Base-by-base conservation (phyloP, 2,888 invertebrate genomes). In the Rapana venosa region DNA sequence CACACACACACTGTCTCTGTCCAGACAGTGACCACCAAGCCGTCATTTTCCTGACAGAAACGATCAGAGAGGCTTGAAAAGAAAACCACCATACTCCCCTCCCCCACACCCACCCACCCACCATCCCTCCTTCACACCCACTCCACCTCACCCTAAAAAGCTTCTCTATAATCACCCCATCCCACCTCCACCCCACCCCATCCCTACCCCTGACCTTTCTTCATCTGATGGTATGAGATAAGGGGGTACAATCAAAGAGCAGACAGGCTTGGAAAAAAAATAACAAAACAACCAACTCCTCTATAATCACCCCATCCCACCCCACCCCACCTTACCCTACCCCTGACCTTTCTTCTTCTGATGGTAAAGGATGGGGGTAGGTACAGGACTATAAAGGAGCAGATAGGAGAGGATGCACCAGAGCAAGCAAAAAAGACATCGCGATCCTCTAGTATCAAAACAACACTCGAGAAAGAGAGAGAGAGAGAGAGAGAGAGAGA, bases 1-100 rank as follows among this genome's bases (percentile, higher is more conserved):
- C 83, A 84, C 83, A 47, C 36, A 56, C 83, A 84, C 47, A n/a
- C 83, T n/a, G n/a, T n/a, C n/a, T n/a, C n/a, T n/a, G n/a, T n/a
- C n/a, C n/a, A n/a, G n/a, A n/a, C n/a, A n/a, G n/a, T n/a, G n/a
- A n/a, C n/a, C n/a, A n/a, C n/a, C n/a, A n/a, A n/a, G n/a, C n/a
- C n/a, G n/a, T n/a, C n/a, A n/a, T 13, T 22, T 66, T 66, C 22
- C 66, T 66, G n/a, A 36, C 83, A 36, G 4, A 22, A 36, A 36
- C 81, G 15, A 30, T 5, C 81, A 32, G 32, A 35, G 26, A 26
- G 1, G 4, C 81, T 17, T 17, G 1, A 30, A 13, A 13, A 15
- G 32, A 30, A 15, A n/a, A 36, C 32, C 1, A n/a, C n/a, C 22
- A 70, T 20, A 70, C 70, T 61, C 20, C 61, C 20, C 61, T 61